Evolutionary conservation across 2,888 invertebrate species (phyloP).

Genomic region (Drosophila pseudotalamancana): DNA sequence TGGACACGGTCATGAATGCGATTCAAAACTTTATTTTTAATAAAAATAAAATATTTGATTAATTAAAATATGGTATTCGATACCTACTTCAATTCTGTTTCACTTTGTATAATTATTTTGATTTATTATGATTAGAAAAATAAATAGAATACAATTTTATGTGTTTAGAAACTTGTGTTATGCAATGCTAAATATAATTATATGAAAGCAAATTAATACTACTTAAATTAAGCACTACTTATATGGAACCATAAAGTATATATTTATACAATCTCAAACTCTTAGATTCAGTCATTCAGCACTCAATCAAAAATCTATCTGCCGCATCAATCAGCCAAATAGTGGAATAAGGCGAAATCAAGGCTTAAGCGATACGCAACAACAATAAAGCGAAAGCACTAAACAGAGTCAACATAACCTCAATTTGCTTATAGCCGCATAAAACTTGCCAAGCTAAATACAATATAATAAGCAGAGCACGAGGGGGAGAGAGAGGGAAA

Average conservation of each 20-base stretch:
- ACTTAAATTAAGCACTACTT: too few species aligned
- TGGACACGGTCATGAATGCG: background rate
- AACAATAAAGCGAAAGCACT: slow-evolving; percentile 58
- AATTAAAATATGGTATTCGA: too few species aligned
- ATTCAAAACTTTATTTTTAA: background rate
- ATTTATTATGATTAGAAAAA: too few species aligned
- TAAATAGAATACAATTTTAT: too few species aligned
- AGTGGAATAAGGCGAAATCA: slow-evolving; percentile 31
- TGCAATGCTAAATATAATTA: too few species aligned
- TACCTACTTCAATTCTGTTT: too few species aligned
- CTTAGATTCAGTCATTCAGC: slow-evolving; percentile 47
- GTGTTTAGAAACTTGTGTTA: too few species aligned
- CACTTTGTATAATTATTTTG: background rate
- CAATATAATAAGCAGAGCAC: slow-evolving; percentile 33
- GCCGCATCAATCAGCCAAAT: slow-evolving; percentile 59
- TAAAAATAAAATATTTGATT: too few species aligned
- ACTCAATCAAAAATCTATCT: slow-evolving; percentile 59
- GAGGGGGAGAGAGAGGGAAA: background rate
- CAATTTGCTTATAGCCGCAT: slow-evolving; percentile 57
- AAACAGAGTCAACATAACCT: slow-evolving; percentile 70
- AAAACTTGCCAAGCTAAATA: slow-evolving; percentile 47
- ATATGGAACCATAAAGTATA: slow-evolving; percentile 14
- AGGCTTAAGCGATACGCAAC: slow-evolving; percentile 21
- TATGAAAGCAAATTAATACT: too few species aligned
- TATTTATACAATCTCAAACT: slow-evolving; percentile 31